Evolutionary conservation across 2,797 vertebrate species (phyloP).

Genomic region (Pantherophis vulpinus): DNA sequence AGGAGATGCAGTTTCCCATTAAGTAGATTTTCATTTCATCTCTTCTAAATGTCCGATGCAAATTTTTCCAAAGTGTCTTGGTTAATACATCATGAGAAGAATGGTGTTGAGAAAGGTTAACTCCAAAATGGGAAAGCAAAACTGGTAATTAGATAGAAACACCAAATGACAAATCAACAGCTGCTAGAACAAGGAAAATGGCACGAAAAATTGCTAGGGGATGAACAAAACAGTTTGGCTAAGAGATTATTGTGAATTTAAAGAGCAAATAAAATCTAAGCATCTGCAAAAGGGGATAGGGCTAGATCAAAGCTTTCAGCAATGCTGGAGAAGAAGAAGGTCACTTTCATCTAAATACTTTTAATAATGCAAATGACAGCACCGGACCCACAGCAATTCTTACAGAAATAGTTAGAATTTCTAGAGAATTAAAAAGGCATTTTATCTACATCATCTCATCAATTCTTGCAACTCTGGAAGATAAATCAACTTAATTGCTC

Average conservation of each 20-base stretch:
- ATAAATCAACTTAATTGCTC: not conserved
- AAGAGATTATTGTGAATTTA: slow-evolving; percentile 19
- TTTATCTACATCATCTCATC: not conserved
- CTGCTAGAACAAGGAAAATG: slow-evolving; percentile 38
- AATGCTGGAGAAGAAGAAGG: slow-evolving; percentile 1
- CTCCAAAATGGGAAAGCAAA: slow-evolving; percentile 2
- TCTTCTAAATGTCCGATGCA: slow-evolving; percentile 40
- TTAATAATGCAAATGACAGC: not conserved
- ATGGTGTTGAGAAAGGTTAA: slow-evolving; percentile 18
- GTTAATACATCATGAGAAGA: slow-evolving; percentile 30
- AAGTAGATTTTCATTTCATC: slow-evolving; percentile 47
- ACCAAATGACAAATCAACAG: slow-evolving; percentile 51
- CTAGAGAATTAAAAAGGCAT: not conserved
- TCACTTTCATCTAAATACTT: not conserved
- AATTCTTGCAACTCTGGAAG: not conserved
- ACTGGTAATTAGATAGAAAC: slow-evolving; percentile 44
- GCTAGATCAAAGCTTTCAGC: not conserved
- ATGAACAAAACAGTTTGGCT: slow-evolving; percentile 25
- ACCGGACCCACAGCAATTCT: not conserved
- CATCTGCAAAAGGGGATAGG: slow-evolving; percentile 37
- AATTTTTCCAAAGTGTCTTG: slow-evolving; percentile 42
- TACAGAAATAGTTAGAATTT: not conserved
- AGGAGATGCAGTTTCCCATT: slow-evolving; percentile 44
- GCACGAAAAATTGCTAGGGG: slow-evolving; percentile 20
- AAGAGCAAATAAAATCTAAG: slow-evolving; percentile 42